Conservation (phyloP, 2,113 vertebrate species). For the Anguilla japonica region DNA sequence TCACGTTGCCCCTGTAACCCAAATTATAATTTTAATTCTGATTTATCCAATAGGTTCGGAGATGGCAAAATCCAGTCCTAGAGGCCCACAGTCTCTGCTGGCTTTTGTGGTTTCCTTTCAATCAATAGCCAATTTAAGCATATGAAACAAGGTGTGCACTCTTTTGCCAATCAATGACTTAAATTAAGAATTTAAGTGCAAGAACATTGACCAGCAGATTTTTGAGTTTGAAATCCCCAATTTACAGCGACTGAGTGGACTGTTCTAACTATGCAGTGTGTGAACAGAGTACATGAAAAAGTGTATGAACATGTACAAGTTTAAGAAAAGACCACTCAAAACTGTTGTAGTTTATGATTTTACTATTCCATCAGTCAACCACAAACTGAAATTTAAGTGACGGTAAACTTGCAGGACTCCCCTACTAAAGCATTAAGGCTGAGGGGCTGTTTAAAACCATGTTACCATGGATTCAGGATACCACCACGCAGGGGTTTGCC, state of each 20-base stretch:
- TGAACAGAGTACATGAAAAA: neutral
- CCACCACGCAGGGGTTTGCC: neutral
- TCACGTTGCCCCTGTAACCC: too few relatives aligned
- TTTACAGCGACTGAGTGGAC: neutral
- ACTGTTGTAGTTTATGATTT: conserved; percentile 13
- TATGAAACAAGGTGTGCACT: too few relatives aligned
- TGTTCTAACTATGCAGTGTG: neutral
- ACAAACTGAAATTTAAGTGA: neutral
- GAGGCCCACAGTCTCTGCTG: too few relatives aligned
- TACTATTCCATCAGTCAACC: conserved; percentile 15
- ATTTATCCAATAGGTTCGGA: too few relatives aligned
- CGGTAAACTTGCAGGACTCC: neutral
- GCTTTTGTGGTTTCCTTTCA: too few relatives aligned
- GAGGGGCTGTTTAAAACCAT: neutral
- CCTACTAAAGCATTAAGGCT: conserved; percentile 15
- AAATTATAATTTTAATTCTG: too few relatives aligned
- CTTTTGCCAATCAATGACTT: too few relatives aligned
- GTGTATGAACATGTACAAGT: neutral
- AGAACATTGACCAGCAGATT: too few relatives aligned
- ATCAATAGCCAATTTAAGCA: too few relatives aligned
- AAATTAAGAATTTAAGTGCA: too few relatives aligned
- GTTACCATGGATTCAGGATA: neutral
- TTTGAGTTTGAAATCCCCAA: too few relatives aligned
- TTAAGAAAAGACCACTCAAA: conserved; percentile 1
- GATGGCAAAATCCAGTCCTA: too few relatives aligned